Evolutionary conservation across 92 coral and sea anemone species (phyloP).

Genomic region (Zoanthus sansibaricus): DNA sequence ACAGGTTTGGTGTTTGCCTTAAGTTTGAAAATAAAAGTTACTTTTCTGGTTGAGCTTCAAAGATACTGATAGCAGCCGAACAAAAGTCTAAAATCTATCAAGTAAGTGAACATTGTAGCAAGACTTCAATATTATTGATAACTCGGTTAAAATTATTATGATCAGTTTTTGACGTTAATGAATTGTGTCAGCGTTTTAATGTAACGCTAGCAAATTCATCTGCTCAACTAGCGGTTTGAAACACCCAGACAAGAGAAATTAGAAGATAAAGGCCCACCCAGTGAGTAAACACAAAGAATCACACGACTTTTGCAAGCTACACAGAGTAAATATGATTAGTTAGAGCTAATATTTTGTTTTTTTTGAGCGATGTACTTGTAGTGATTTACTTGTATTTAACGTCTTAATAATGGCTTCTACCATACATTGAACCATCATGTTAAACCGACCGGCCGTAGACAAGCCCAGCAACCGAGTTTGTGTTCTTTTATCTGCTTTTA

Average conservation of each 20-base stretch:
- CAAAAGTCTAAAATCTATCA: too few relatives aligned
- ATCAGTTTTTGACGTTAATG: neutral
- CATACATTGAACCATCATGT: too few relatives aligned
- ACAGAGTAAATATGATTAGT: neutral
- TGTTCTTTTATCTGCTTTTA: too few relatives aligned
- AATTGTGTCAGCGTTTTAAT: neutral
- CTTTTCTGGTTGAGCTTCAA: too few relatives aligned
- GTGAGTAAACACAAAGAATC: neutral
- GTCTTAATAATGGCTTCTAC: neutral
- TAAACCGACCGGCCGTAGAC: too few relatives aligned
- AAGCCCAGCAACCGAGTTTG: too few relatives aligned
- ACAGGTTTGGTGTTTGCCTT: too few relatives aligned
- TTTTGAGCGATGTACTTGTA: neutral
- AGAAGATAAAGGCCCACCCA: neutral
- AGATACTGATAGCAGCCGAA: too few relatives aligned
- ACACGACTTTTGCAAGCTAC: neutral
- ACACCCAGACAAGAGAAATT: neutral
- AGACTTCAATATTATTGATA: too few relatives aligned
- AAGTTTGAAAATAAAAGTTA: too few relatives aligned
- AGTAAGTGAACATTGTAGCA: too few relatives aligned
- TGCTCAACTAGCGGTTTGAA: neutral
- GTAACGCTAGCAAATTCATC: neutral
- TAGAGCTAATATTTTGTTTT: neutral
- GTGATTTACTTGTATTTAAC: neutral
- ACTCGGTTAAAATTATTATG: neutral